These are phyloP conservation scores for Hoplodrina ambigua DNA, from an alignment of 2,888 invertebrate species.

Conservation along the genomic window DNA sequence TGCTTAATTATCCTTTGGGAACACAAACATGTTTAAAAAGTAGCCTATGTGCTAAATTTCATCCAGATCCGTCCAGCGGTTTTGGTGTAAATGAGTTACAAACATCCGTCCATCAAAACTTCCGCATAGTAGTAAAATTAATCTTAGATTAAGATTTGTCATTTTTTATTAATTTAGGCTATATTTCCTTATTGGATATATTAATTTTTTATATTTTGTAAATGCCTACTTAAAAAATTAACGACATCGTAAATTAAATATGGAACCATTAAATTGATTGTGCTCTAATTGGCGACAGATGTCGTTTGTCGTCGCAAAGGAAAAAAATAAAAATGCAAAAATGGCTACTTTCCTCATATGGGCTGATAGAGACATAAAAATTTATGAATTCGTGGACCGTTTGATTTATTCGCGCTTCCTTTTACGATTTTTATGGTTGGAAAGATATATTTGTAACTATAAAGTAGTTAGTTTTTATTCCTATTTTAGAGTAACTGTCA, in stretches of 20 bases:
- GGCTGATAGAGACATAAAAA: constrained; percentile 66
- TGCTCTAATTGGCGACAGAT: constrained; percentile 75
- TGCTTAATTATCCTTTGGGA: too few relatives aligned
- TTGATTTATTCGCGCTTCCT: constrained; percentile 70
- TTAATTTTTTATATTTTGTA: not conserved
- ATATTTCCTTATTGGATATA: constrained; percentile 18
- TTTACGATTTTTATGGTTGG: constrained; percentile 59
- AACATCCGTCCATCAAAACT: too few relatives aligned
- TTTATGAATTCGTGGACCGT: constrained; percentile 64
- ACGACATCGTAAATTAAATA: constrained; percentile 69
- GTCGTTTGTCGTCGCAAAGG: constrained; percentile 66
- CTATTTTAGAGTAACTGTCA: constrained; percentile 43
- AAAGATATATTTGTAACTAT: constrained; percentile 52
- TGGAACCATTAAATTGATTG: constrained; percentile 70
- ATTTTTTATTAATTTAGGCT: constrained; percentile 14
- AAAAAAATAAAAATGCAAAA: constrained; percentile 61
- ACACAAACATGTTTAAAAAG: too few relatives aligned
- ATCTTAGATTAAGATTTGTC: not conserved
- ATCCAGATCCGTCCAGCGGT: too few relatives aligned
- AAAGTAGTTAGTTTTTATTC: constrained; percentile 52
- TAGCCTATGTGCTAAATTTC: too few relatives aligned
- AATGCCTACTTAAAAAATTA: constrained; percentile 26
- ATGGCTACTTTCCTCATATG: constrained; percentile 58
- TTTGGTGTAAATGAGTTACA: too few relatives aligned
- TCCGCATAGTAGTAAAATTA: not conserved